These are phyloP conservation scores for Chalcis sispes DNA, from an alignment of 2,888 invertebrate species.

Conservation along the genomic window DNA sequence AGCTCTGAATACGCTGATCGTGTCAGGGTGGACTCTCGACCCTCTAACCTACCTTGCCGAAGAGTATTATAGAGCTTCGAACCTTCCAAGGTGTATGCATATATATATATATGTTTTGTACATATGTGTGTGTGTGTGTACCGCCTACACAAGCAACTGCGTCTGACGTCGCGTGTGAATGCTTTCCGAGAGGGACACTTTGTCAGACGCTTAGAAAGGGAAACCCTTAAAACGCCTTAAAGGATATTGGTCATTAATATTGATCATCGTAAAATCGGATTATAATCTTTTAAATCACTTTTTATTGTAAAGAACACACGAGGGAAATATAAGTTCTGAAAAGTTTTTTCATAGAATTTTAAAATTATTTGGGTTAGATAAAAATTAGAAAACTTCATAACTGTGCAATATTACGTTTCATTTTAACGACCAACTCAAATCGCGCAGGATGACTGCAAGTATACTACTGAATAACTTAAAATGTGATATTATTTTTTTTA, in stretches of 20 bases:
- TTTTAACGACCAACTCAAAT: too few species aligned
- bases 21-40: background rate
- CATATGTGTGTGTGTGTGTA: background rate
- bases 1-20: constrained; percentile 12
- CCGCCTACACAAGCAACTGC: background rate
- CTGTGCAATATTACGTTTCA: too few species aligned
- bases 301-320: background rate
- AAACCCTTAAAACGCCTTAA: background rate
- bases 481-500: too few species aligned
- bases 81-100: background rate
- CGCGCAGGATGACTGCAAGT: too few species aligned
- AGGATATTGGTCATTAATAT: too few species aligned
- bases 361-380: too few species aligned
- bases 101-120: background rate
- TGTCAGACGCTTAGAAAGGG: constrained; percentile 2
- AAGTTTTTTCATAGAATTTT: too few species aligned
- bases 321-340: background rate
- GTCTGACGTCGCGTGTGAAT: background rate
- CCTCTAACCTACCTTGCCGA: background rate
- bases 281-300: background rate
- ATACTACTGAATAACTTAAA: too few species aligned
- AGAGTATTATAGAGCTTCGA: constrained; percentile 4
- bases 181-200: background rate
- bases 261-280: background rate
- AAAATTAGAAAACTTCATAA: too few species aligned